phyloP scores from a whole-genome alignment of 2,888 invertebrate species.

The Melanophora roralis region DNA sequence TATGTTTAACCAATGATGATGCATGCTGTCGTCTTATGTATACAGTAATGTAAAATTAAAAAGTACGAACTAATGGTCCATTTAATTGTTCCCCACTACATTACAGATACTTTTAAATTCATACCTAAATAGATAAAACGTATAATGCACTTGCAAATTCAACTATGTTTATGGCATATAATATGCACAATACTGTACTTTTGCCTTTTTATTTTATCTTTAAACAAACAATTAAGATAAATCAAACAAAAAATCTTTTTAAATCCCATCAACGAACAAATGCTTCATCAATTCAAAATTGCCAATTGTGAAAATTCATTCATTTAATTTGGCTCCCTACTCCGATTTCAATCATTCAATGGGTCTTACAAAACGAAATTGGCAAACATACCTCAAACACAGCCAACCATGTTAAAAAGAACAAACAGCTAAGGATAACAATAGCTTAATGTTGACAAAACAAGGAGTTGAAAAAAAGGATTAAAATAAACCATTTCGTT shows the following conservation, averaged over 20 bases:
- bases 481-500: constrained; percentile 72
- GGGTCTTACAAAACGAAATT: constrained; percentile 35
- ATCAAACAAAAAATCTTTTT: constrained; percentile 28
- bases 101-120: too few relatives aligned
- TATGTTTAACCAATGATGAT: too few relatives aligned
- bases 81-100: too few relatives aligned
- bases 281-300: constrained; percentile 24
- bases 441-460: neutral
- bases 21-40: too few relatives aligned
- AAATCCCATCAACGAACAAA: constrained; percentile 40
- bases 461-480: constrained; percentile 66
- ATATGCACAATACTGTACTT: too few relatives aligned
- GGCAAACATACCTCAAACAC: constrained; percentile 55
- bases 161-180: too few relatives aligned
- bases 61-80: too few relatives aligned
- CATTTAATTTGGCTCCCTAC: constrained; percentile 14
- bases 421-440: constrained; percentile 24
- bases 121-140: too few relatives aligned
- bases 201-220: too few relatives aligned
- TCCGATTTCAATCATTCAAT: neutral
- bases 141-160: too few relatives aligned
- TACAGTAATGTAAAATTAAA: too few relatives aligned
- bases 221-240: neutral
- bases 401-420: neutral
- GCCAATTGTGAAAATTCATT: constrained; percentile 18